Evolutionary conservation across 1,140 invertebrate genomes (phyloP), one percentile per base, ranked within the genome.

Genomic region (Acromyrmex echinatior): DNA sequence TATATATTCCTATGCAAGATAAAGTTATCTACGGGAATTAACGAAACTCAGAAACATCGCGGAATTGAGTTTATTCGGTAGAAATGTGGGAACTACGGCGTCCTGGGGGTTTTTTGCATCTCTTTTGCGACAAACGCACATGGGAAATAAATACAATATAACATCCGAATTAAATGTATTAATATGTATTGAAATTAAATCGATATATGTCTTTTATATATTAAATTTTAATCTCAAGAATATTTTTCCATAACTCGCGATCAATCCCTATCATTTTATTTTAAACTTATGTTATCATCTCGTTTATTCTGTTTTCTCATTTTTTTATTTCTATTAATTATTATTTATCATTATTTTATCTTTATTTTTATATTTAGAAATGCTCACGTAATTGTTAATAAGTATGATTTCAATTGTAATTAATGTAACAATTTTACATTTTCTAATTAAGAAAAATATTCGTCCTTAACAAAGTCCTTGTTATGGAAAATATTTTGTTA

Each of bases 71-170:
- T 74, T 12, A 21, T 35, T 51, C n/a, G 7, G 3, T 18, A 14
- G 14, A 84, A 76, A 76, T 35, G 18, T n/a, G 28, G 45, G 51
- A 82, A 60, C 14, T 25, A 28, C 18, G 16, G 5, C 21, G 12
- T 28, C 5, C 12, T 18, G 10, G 21, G 1, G 14, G 4, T 60
- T 51, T 73, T 73, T 82, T 71, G 10, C 16, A 1, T 14, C 21
- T 53, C 49, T 58, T 60, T 71, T 31, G 18, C 25, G 21, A 12
- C 14, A 62, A 74, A 51, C 3, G 1, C 25, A 39, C 25, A 18
- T 74, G 39, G 28, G n/a, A 84, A 62, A 76, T 74, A n/a, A 84
- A 84, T 74, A 21, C 70, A 28, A 10, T 28, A 45, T 45, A 45
- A 62, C 25, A 28, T 51, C 25, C 18, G n/a, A 21, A 62, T 49